A percentile compares a stretch with the other conserved stretches of the same genome.
Conservation (phyloP, 2,888 invertebrate species). For the Drosophila birchii region DNA sequence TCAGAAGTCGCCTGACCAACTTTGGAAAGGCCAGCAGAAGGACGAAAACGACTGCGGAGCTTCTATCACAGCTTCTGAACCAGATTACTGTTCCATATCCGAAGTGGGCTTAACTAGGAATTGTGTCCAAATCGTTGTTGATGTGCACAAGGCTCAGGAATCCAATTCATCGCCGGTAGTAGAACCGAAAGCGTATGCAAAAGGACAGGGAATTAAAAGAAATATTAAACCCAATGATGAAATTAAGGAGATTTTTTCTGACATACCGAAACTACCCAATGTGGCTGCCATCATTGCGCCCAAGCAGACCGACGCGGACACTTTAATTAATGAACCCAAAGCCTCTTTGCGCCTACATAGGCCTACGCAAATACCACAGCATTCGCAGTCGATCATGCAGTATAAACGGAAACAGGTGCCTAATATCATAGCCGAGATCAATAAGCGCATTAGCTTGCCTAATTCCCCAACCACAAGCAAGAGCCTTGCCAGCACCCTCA, state of each 20-base stretch:
- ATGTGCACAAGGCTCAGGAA: constrained; percentile 81
- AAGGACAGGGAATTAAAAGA: neutral
- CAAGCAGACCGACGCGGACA: constrained; percentile 81
- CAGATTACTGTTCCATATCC: constrained; percentile 91
- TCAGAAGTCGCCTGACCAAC: constrained; percentile 85
- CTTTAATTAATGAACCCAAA: constrained; percentile 54
- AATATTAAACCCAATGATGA: constrained; percentile 55
- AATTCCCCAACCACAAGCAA: constrained; percentile 73
- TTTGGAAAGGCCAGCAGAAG: constrained; percentile 68
- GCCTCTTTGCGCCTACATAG: constrained; percentile 47
- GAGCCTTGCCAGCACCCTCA: constrained; percentile 50
- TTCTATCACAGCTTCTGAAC: constrained; percentile 85
- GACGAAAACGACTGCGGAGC: constrained; percentile 65
- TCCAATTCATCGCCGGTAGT: constrained; percentile 62
- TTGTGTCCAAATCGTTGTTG: constrained; percentile 87
- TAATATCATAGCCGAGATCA: constrained; percentile 83
- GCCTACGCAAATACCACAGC: constrained; percentile 31
- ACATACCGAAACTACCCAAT: constrained; percentile 90
- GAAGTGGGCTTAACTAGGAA: constrained; percentile 86
- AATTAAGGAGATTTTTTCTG: constrained; percentile 85
- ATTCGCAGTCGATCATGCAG: constrained; percentile 51
- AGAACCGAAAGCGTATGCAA: constrained; percentile 34
- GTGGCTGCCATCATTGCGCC: constrained; percentile 91
- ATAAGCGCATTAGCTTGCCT: constrained; percentile 80
- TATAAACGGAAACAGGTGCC: constrained; percentile 83